These are phyloP conservation scores for Alaudala cheleensis DNA, from an alignment of 2,113 vertebrate genomes.

Conservation along the genomic window DNA sequence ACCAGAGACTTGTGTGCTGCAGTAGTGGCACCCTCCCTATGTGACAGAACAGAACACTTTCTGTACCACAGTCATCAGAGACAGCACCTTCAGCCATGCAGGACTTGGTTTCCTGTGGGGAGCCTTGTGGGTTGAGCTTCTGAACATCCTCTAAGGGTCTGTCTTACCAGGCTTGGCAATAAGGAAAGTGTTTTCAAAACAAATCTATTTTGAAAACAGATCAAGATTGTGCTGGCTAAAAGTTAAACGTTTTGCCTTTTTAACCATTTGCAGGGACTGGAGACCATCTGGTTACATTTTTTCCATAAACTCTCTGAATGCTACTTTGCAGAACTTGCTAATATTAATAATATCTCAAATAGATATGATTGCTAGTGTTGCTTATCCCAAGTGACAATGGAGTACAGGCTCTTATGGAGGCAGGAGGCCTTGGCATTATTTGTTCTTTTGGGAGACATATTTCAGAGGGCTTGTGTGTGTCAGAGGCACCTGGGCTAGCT, in stretches of 20 bases:
- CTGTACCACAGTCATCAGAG: background rate
- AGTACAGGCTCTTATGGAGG: background rate
- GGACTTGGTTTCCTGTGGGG: background rate
- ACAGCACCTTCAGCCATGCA: background rate
- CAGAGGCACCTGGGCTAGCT: background rate
- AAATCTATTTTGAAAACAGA: background rate
- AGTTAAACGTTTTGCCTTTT: background rate
- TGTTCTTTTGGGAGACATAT: background rate
- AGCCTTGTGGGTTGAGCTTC: background rate
- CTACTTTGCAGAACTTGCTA: background rate
- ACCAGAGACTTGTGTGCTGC: background rate
- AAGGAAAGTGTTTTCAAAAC: background rate
- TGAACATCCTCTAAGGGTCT: background rate
- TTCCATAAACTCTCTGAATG: background rate
- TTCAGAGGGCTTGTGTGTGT: background rate
- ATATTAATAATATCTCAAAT: background rate
- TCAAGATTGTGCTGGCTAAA: background rate
- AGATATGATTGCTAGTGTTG: background rate
- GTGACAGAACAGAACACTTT: background rate
- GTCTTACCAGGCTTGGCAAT: background rate
- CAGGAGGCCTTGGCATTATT: background rate
- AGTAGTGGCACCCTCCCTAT: background rate
- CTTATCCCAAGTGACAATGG: background rate
- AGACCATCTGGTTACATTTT: background rate
- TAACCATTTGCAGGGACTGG: background rate